Percentiles rank a stretch among this genome's conserved stretches.
These are phyloP conservation scores for Peromyscus californicus DNA, from an alignment of 2,113 vertebrate genomes.

Conservation along the genomic window DNA sequence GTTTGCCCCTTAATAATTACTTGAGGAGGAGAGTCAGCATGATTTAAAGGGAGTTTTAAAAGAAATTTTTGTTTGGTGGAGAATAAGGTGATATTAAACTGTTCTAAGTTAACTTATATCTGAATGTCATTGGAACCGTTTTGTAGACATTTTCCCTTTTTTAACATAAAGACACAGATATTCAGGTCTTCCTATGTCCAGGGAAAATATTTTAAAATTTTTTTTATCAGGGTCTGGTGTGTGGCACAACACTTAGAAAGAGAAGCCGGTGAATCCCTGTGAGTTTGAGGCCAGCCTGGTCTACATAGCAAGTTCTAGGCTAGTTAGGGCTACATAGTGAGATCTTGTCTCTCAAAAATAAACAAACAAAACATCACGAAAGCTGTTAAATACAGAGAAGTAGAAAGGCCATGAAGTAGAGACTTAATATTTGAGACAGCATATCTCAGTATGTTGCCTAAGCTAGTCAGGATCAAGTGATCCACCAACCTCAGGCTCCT, in stretches of 20 bases:
- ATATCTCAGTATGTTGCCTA: background rate
- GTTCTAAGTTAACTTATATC: constrained; percentile 49
- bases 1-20: background rate
- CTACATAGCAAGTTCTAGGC: background rate
- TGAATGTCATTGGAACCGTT: background rate
- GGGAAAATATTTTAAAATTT: background rate
- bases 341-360: background rate
- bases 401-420: background rate
- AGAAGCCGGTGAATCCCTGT: background rate
- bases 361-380: background rate
- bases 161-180: constrained; percentile 22
- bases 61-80: constrained; percentile 53
- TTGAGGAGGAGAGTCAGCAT: background rate
- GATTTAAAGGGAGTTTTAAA: constrained; percentile 36
- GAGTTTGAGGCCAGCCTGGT: background rate
- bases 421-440: background rate
- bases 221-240: background rate
- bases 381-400: constrained; percentile 43
- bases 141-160: background rate
- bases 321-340: background rate
- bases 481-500: background rate
- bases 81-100: constrained; percentile 48
- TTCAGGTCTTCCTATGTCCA: background rate
- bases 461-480: background rate
- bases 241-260: too few species aligned